phyloP scores from a whole-genome alignment of 2,797 vertebrate genomes.

The Aratinga solstitialis region DNA sequence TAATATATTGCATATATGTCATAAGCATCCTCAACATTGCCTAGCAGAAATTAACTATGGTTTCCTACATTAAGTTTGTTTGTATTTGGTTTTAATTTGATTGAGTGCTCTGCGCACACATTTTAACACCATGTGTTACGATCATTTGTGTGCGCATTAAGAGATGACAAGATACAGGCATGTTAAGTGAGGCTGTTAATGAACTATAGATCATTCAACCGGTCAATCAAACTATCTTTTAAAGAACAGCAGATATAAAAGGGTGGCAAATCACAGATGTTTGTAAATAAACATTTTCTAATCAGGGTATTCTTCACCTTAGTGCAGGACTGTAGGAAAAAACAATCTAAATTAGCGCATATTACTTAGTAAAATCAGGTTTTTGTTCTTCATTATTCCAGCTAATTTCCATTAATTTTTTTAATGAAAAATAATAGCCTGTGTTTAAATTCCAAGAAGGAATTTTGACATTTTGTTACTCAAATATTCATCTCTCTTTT shows the following conservation, averaged over 20 bases:
- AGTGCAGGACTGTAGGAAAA: background rate
- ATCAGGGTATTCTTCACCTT: background rate
- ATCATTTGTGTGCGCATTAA: background rate
- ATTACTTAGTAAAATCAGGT: background rate
- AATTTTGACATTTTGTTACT: background rate
- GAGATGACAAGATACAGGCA: background rate
- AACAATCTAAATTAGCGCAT: background rate
- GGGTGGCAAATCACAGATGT: background rate
- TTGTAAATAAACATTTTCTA: background rate
- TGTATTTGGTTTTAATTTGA: background rate
- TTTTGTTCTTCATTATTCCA: background rate
- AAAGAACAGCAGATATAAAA: background rate
- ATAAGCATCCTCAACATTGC: background rate
- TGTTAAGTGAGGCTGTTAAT: background rate
- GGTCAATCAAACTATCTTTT: background rate
- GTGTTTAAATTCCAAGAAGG: background rate
- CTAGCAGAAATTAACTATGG: background rate
- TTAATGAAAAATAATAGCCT: background rate
- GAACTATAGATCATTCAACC: background rate
- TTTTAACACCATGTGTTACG: background rate
- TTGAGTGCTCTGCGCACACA: background rate
- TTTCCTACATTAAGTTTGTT: background rate
- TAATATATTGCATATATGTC: background rate
- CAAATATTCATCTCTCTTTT: background rate
- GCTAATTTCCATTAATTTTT: background rate